These are phyloP conservation scores for Notodonta ziczac DNA, from an alignment of 2,888 invertebrate species.

Conservation along the genomic window DNA sequence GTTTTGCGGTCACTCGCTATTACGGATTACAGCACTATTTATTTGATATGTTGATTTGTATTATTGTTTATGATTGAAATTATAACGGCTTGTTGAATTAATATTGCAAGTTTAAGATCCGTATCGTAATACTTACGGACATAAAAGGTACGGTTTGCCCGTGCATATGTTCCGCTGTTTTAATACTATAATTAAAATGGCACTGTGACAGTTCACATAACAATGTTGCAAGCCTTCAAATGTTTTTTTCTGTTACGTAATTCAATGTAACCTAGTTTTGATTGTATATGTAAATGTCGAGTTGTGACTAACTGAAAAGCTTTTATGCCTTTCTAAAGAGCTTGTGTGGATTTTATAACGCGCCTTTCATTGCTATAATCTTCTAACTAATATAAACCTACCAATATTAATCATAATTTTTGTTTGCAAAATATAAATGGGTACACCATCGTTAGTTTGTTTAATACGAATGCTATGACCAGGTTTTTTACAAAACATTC, in stretches of 20 bases:
- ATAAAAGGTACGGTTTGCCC: slow-evolving; percentile 30
- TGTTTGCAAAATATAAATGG: not conserved
- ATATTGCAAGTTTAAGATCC: slow-evolving; percentile 52
- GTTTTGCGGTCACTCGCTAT: slow-evolving; percentile 53
- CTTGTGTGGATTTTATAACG: too few relatives aligned
- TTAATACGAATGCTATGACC: not conserved
- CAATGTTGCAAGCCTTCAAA: slow-evolving; percentile 12
- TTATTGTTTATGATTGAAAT: slow-evolving; percentile 58
- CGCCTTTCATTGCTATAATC: too few relatives aligned
- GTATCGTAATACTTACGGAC: slow-evolving; percentile 44
- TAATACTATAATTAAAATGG: slow-evolving; percentile 36
- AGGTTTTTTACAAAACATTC: not conserved
- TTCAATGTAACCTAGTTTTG: slow-evolving; percentile 4
- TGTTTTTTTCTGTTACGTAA: slow-evolving; percentile 4
- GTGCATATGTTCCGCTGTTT: slow-evolving; percentile 15
- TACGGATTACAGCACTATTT: slow-evolving; percentile 42
- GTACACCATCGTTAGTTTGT: not conserved
- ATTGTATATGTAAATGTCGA: not conserved
- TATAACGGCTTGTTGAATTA: slow-evolving; percentile 50
- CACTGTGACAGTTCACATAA: slow-evolving; percentile 36
- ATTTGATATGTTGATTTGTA: slow-evolving; percentile 50
- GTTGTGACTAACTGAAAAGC: not conserved
- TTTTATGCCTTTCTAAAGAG: not conserved
- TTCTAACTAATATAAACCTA: too few relatives aligned
- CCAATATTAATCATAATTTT: too few relatives aligned